Evolutionary conservation across 92 coral and sea anemone genomes (phyloP).

Genomic region (Umimayanthus chanpuru): DNA sequence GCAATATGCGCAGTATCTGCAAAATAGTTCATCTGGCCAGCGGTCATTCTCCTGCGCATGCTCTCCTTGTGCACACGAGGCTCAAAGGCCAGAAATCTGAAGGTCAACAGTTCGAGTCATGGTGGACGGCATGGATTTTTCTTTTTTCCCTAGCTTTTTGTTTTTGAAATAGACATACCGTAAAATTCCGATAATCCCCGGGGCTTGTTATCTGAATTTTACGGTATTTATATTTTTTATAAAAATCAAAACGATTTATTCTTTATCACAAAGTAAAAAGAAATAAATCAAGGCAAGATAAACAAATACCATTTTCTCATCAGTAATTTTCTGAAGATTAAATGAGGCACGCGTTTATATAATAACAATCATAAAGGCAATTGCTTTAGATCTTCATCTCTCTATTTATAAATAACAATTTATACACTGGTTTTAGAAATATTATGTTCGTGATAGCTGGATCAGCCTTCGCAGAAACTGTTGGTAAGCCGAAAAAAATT

Average conservation of each 20-base stretch:
- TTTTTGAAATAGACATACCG: background rate
- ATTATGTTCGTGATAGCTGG: background rate
- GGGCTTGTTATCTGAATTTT: too few species aligned
- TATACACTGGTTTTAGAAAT: background rate
- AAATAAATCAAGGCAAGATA: background rate
- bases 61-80: too few species aligned
- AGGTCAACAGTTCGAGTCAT: background rate
- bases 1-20: too few species aligned
- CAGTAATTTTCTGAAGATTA: too few species aligned
- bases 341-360: background rate
- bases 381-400: background rate
- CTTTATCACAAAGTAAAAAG: too few species aligned
- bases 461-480: background rate
- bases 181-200: background rate
- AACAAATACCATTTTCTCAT: too few species aligned
- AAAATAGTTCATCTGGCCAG: too few species aligned
- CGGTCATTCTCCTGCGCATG: too few species aligned
- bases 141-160: background rate
- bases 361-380: background rate
- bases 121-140: background rate
- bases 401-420: background rate
- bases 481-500: background rate
- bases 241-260: background rate
- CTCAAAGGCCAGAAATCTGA: background rate
- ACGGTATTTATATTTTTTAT: too few species aligned